Base-by-base conservation (phyloP, 2,113 vertebrate species). In the Cynoglossus semilaevis region DNA sequence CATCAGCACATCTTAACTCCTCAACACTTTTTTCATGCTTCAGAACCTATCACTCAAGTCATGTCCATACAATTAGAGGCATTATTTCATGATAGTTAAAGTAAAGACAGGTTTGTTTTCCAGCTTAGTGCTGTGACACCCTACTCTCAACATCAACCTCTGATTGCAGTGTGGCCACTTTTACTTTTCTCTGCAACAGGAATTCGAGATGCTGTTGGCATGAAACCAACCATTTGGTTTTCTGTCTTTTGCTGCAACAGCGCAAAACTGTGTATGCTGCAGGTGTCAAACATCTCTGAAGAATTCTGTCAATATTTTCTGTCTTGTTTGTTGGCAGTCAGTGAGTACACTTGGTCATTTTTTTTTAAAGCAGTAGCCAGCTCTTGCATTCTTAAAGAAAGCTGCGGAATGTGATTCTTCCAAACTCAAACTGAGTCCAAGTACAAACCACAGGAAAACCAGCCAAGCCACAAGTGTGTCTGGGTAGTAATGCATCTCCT, bases 111-210 rank as follows among this genome's bases (percentile, higher is more conserved):
- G 2, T 40, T 40, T 44, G 29, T 57, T 16, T 17, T 45, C 42
- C 49, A 19, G 22, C 22, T 29, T 29, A 29, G 22, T 29, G 22
- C 22, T 29, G 22, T 29, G 22, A 29, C 22, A 29, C 22, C 22
- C 22, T 29, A 6, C 22, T 29, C 22, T 4, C 22, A 29, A 6
- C 16, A 3, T 15, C 13, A 7, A 51, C 22, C 45, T 14, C 37
- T 4, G 12, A 22, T 29, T 36, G 7, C 12, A 2, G 19, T 13
- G 57, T 22, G 17, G 49, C 18, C 2, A 1, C 5, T 49, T 45
- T 59, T 22, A 38, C 19, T 59, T 61, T 58, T 77, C 56, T 70
- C 68, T 69, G 71, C 62, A 51, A 59, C 69, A 76, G 82, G 76
- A 75, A 73, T 40, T 15, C 37, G 61, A 82, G 66, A 61, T 17